Percentiles rank a stretch among this genome's conserved stretches.
phyloP scores from a whole-genome alignment of 1,140 invertebrate species.

The Hylaeus volcanicus region DNA sequence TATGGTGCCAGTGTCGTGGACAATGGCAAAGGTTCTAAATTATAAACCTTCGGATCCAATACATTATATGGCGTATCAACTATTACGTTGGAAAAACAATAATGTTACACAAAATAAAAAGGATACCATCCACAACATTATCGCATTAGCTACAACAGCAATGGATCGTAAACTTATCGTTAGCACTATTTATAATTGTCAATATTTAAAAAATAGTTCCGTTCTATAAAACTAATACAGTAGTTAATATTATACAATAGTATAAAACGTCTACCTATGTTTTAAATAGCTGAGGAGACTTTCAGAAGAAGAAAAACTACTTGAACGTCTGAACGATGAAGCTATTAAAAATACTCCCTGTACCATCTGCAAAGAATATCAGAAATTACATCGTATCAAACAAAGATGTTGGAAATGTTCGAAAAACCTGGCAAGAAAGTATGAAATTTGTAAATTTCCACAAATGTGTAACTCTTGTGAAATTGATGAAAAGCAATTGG shows the following conservation, averaged over 20 bases:
- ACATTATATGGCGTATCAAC: constrained; percentile 60
- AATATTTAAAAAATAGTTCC: not conserved
- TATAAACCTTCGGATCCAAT: constrained; percentile 58
- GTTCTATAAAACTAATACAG: not conserved
- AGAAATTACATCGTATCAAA: constrained; percentile 25
- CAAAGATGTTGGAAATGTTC: constrained; percentile 39
- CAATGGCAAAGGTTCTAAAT: constrained; percentile 52
- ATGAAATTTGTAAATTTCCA: constrained; percentile 17
- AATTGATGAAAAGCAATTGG: not conserved
- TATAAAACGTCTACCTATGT: not conserved
- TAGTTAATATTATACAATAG: not conserved
- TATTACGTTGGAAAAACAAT: constrained; percentile 59
- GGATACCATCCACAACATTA: constrained; percentile 15
- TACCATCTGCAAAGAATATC: not conserved
- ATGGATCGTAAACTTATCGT: constrained; percentile 40
- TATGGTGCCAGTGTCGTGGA: constrained; percentile 65
- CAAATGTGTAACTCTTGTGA: constrained; percentile 13
- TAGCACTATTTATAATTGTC: not conserved
- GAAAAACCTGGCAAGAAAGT: constrained; percentile 10
- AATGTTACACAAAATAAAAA: constrained; percentile 45
- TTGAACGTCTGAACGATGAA: constrained; percentile 20
- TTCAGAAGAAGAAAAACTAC: constrained; percentile 16
- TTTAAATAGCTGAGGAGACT: constrained; percentile 20
- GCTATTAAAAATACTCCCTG: constrained; percentile 17
- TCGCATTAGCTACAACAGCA: constrained; percentile 26